phyloP scores from a whole-genome alignment of 2,888 invertebrate genomes.

The Ariolimax columbianus region DNA sequence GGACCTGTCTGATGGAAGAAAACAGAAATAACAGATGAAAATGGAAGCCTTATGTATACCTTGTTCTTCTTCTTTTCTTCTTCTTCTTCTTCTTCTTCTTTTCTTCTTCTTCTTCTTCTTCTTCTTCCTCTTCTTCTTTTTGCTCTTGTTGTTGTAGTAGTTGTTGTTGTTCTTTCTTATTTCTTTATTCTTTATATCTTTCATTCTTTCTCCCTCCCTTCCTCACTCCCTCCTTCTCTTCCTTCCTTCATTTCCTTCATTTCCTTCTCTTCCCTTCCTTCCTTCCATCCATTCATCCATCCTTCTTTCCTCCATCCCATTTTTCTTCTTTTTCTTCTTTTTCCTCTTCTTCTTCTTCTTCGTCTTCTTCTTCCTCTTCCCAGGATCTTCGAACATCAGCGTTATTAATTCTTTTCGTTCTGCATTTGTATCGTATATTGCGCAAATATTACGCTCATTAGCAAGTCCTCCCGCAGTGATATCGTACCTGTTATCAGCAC shows the following conservation, averaged over 20 bases:
- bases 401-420: not conserved
- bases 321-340: not conserved
- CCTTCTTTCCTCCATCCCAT: too few relatives aligned
- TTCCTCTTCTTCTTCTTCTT: not conserved
- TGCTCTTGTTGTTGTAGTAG: not conserved
- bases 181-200: too few relatives aligned
- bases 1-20: conserved; percentile 79
- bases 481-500: too few relatives aligned
- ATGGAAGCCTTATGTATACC: too few relatives aligned
- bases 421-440: not conserved
- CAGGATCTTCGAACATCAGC: not conserved
- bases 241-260: too few relatives aligned
- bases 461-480: too few relatives aligned
- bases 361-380: not conserved
- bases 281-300: not conserved
- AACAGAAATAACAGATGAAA: not conserved
- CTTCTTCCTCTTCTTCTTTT: too few relatives aligned
- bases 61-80: too few relatives aligned
- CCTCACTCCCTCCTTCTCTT: not conserved
- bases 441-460: too few relatives aligned
- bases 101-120: too few relatives aligned
- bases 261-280: too few relatives aligned
- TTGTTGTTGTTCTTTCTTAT: not conserved
- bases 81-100: too few relatives aligned
- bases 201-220: not conserved